Base-by-base conservation (phyloP, 2,113 vertebrate species). In the Tetrao urogallus region DNA sequence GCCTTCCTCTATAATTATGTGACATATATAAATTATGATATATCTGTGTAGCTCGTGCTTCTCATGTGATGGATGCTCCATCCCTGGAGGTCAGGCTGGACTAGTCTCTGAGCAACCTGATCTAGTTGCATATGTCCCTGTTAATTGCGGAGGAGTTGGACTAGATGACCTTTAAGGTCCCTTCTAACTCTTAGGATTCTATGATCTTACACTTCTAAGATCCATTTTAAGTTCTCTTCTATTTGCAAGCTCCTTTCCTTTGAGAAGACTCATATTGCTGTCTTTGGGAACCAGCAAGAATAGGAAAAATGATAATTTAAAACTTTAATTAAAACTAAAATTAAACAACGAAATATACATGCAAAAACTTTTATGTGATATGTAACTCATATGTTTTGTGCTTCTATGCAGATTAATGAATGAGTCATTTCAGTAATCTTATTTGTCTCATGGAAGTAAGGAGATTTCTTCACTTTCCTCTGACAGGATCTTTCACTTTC, bases 161-260 rank as follows among this genome's bases (percentile, higher is more conserved):
- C 52, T 54, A 28, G 52, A 54, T 28, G 27, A 54, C 8, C 52
- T 28, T 28, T 28, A 28, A 28, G 5, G 52, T 54, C 27, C 27
- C 14, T 54, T 54, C 27, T 15, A 54, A 54, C 52, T 54, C 52
- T 16, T 28, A 28, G 15, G 14, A 54, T 54, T 54, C 52, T 54
- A 28, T 54, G 52, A 54, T 54, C 14, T 14, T 54, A 16, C 15
- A 27, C 52, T 28, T 54, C 15, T 28, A 54, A 28, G 52, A 54
- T 28, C 52, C 16, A 30, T 5, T 43, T 2, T 3, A 52, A 88
- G 6, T 3, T 18, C 10, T 73, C 6, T 78, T 4, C 6, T 57
- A 5, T 6, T 36, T 2, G 2, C 4, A 12, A n/a, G 5, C 5
- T 1, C 14, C 43, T 63, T 11, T n/a, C 24, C 18, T 64, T 13